Conservation (phyloP, 2,888 invertebrate species). For the Ophraella communa region DNA sequence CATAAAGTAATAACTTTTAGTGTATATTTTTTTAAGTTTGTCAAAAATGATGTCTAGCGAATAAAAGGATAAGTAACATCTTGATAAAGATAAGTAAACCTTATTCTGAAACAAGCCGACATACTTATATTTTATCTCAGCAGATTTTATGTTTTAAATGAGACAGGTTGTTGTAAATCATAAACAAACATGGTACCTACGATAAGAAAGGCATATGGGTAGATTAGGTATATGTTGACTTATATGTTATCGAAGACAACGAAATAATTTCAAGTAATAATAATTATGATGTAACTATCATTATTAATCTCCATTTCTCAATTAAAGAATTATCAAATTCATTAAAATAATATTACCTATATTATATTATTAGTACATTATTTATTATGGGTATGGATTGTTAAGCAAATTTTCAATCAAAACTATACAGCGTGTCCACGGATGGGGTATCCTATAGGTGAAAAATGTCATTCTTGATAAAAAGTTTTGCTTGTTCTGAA, state of each 20-base stretch:
- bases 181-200: slow-evolving; percentile 42
- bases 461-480: too few relatives aligned
- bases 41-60: slow-evolving; percentile 41
- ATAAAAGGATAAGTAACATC: slow-evolving; percentile 45
- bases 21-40: slow-evolving; percentile 36
- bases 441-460: too few relatives aligned
- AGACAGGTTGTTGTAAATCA: slow-evolving; percentile 49
- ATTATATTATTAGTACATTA: too few relatives aligned
- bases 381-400: too few relatives aligned
- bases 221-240: slow-evolving; percentile 16
- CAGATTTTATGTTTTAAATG: slow-evolving; percentile 56
- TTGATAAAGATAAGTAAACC: slow-evolving; percentile 43
- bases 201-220: slow-evolving; percentile 34
- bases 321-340: too few relatives aligned
- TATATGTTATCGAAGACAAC: slow-evolving; percentile 29
- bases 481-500: too few relatives aligned
- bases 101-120: slow-evolving; percentile 46
- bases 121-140: slow-evolving; percentile 46
- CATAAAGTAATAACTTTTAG: slow-evolving; percentile 31
- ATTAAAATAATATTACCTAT: too few relatives aligned
- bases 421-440: too few relatives aligned
- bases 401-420: too few relatives aligned
- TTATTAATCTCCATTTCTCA: too few relatives aligned
- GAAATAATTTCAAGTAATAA: slow-evolving; percentile 20
- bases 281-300: background rate